phyloP scores from a whole-genome alignment of 2,113 vertebrate genomes.

The Sclerurus mexicanus region DNA sequence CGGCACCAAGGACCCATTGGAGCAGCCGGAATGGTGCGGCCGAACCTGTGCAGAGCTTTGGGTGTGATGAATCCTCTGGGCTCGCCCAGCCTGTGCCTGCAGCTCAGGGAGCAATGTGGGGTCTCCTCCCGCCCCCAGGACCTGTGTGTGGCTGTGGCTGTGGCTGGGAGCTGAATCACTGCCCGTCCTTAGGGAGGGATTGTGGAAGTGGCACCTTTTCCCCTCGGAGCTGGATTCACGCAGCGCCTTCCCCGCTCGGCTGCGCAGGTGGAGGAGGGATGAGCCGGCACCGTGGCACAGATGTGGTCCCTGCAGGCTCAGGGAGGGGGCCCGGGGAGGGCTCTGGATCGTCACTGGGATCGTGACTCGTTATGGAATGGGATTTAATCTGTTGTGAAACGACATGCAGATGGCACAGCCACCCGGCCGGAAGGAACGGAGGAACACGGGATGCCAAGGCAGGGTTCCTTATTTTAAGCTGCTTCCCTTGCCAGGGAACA shows the following conservation, averaged over 20 bases:
- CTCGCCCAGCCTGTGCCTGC: accelerated
- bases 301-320: not conserved
- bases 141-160: accelerated
- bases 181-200: not conserved
- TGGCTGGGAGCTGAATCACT: not conserved
- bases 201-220: not conserved
- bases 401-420: constrained; percentile 29
- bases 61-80: not conserved
- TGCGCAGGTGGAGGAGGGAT: not conserved
- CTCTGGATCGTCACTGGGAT: not conserved
- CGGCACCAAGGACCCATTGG: accelerated
- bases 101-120: not conserved
- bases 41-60: accelerated
- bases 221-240: accelerated
- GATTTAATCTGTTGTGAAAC: not conserved
- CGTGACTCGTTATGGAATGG: not conserved
- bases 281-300: not conserved
- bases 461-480: constrained; percentile 10
- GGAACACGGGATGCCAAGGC: constrained; percentile 15
- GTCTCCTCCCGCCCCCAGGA: not conserved
- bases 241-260: not conserved
- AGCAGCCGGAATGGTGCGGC: accelerated
- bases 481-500: constrained; percentile 48
- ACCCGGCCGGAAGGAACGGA: not conserved
- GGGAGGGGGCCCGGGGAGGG: accelerated